Conservation (phyloP, 2,888 invertebrate genomes). For the Dendrolimus houi region DNA sequence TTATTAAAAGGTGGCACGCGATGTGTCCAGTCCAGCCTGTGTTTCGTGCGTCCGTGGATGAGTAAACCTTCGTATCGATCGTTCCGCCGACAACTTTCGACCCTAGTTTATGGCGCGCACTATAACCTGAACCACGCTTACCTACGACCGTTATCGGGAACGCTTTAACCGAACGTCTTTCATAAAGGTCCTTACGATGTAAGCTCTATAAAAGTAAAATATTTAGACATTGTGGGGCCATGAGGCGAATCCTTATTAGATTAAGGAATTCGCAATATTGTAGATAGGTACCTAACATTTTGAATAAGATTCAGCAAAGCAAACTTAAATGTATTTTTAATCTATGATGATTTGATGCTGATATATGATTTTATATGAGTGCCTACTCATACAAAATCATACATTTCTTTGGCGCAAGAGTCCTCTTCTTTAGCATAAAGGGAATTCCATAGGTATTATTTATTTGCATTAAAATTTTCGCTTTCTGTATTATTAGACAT, state of each 20-base stretch:
- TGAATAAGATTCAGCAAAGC: constrained; percentile 10
- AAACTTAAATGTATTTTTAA: too few relatives aligned
- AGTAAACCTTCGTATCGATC: constrained; percentile 66
- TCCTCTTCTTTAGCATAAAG: too few relatives aligned
- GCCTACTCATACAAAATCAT: too few relatives aligned
- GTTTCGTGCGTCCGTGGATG: constrained; percentile 50
- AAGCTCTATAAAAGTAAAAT: constrained; percentile 19
- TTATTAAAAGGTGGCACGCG: constrained; percentile 71
- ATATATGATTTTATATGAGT: too few relatives aligned
- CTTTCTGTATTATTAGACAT: too few relatives aligned
- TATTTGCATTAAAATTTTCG: too few relatives aligned
- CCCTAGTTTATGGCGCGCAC: constrained; percentile 57
- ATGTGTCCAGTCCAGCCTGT: constrained; percentile 48
- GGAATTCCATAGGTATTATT: too few relatives aligned
- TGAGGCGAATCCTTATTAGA: too few relatives aligned
- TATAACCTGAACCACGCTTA: constrained; percentile 49
- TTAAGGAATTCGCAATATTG: too few relatives aligned
- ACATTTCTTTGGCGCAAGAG: too few relatives aligned
- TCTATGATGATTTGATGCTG: too few relatives aligned
- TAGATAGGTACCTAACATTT: too few relatives aligned
- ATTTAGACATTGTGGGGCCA: constrained; percentile 8
- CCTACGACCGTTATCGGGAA: constrained; percentile 30
- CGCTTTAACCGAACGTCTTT: constrained; percentile 30
- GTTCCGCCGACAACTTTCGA: constrained; percentile 44
- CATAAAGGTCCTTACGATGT: constrained; percentile 29